Base-by-base conservation (phyloP, 2,888 invertebrate genomes). In the Melanophora roralis region DNA sequence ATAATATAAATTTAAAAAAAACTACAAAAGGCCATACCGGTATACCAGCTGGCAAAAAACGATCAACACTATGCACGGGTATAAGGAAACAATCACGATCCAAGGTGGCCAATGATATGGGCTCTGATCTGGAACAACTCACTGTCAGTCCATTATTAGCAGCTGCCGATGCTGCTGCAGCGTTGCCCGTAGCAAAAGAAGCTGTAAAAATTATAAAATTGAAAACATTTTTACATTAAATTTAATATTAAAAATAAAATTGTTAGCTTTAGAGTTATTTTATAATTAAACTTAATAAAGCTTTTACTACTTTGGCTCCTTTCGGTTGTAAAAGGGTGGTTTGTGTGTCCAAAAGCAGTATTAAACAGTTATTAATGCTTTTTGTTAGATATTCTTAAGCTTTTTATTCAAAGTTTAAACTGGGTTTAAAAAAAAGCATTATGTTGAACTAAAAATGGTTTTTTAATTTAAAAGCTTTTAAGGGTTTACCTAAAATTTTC, bases 71-170 rank as follows among this genome's bases (percentile, higher is more conserved):
- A 85, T 96, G 96, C 60, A 96, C 95, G 7, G 97, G 97, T 89
- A 97, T 97, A 89, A 97, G 97, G 91, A 97, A 97, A 90, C 97
- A 97, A 91, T 97, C 97, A 86, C 95, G 93, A 90, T 96, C 96
- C 85, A 96, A 91, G 59, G 95, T 95, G 59, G 96, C 94, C 85
- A 97, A 91, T 4, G 95, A 95, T 78, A 94, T 93, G 45, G 95
- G 94, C 88, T 94, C 94, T 59, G 93, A 84, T 47, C 90, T 85
- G 34, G 89, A 85, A 67, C 86, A 86, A 69, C 83, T 81, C 47
- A 80, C 84, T 5, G 81, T 75, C 27, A 74, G 21, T 27, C 73
- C 68, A 73, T 68, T 82, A 34, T 62, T 72, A 8, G 43, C 19
- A 6, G 47, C 21, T 8, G 65, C 75, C 21, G 60, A n/a, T 8